Evolutionary conservation across 2,888 invertebrate genomes (phyloP).

Genomic region (Catocala sponsa): DNA sequence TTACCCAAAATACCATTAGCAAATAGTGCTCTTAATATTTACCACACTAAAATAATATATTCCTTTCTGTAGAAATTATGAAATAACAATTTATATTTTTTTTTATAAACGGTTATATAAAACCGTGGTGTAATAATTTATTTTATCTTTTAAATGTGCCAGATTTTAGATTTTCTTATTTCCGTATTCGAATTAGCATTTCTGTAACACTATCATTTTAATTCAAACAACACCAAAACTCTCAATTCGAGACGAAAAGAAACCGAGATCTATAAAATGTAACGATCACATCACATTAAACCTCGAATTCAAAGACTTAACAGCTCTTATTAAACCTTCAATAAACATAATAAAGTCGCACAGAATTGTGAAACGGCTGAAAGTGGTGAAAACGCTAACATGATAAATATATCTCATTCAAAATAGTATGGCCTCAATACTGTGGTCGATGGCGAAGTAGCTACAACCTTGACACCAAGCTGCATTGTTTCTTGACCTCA

Average conservation of each 20-base stretch:
- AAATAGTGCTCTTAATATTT: too few species aligned
- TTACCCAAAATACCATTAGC: too few species aligned
- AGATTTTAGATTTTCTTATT: neutral
- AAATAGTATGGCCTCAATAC: slow-evolving; percentile 68
- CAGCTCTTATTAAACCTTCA: slow-evolving; percentile 36
- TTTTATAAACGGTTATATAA: too few species aligned
- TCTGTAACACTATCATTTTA: neutral
- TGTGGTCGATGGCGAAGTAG: slow-evolving; percentile 45
- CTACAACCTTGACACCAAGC: slow-evolving; percentile 64
- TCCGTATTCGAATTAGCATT: neutral
- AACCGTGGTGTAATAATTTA: too few species aligned
- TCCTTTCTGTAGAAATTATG: too few species aligned
- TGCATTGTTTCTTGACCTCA: slow-evolving; percentile 29
- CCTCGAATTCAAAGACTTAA: slow-evolving; percentile 8
- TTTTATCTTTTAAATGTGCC: neutral
- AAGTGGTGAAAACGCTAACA: slow-evolving; percentile 62
- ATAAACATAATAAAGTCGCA: slow-evolving; percentile 49
- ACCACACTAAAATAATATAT: too few species aligned
- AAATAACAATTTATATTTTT: too few species aligned
- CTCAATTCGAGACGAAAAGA: neutral
- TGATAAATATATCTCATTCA: slow-evolving; percentile 71
- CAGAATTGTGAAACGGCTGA: slow-evolving; percentile 64
- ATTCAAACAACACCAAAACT: slow-evolving; percentile 3
- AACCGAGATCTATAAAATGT: slow-evolving; percentile 10
- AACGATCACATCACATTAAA: slow-evolving; percentile 20